Evolutionary conservation across 2,113 vertebrate genomes (phyloP).

Genomic region (Lycaon pictus): DNA sequence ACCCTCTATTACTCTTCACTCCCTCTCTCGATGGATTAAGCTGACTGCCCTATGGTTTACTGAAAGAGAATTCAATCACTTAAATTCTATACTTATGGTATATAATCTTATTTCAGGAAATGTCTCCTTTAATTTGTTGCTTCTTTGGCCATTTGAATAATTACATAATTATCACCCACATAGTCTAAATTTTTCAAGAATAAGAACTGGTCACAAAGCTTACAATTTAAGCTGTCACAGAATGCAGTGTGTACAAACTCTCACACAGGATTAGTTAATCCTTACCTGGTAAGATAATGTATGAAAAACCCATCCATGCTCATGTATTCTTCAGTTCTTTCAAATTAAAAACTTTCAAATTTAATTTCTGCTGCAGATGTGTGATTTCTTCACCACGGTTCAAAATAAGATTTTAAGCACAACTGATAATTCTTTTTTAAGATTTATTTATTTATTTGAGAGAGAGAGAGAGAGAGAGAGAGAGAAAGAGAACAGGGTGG

Average conservation of each 20-base stretch:
- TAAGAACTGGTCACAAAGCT: slow-evolving; percentile 5
- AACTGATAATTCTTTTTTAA: not conserved
- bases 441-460: not conserved
- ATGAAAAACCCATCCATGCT: not conserved
- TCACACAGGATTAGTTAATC: not conserved
- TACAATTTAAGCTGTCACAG: not conserved
- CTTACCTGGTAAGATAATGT: not conserved
- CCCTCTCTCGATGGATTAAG: not conserved
- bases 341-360: slow-evolving; percentile 8
- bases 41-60: not conserved
- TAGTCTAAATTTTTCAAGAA: slow-evolving; percentile 52
- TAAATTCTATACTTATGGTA: not conserved
- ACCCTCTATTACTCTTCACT: not conserved
- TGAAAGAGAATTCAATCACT: slow-evolving; percentile 49
- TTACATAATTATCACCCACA: slow-evolving; percentile 8
- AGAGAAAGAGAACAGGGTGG: not conserved
- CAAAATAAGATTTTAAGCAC: slow-evolving; percentile 11
- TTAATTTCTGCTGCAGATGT: not conserved
- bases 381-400: slow-evolving; percentile 4
- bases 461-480: not conserved
- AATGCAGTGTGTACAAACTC: not conserved
- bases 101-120: not conserved
- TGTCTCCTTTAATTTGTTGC: not conserved
- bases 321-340: not conserved
- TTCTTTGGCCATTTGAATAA: slow-evolving; percentile 35